Evolutionary conservation across 2,797 vertebrate species (phyloP).

Genomic region (Gambusia yucatana): DNA sequence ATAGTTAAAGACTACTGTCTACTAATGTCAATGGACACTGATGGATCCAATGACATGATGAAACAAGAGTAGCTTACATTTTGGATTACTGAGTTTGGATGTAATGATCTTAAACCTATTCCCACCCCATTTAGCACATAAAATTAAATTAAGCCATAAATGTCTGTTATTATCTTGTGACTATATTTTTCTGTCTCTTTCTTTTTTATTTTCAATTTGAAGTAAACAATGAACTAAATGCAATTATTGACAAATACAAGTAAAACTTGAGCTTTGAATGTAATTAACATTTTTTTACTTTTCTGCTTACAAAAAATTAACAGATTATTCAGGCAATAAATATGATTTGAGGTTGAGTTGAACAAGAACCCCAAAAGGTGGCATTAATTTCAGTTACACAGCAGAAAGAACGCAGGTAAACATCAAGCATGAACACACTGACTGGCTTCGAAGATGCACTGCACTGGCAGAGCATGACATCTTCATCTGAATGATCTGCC

Average conservation of each 20-base stretch:
- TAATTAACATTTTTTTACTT: background rate
- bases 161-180: too few relatives aligned
- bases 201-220: too few relatives aligned
- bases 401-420: background rate
- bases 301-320: background rate
- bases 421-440: background rate
- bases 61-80: background rate
- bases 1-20: background rate
- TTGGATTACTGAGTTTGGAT: too few relatives aligned
- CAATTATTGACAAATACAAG: background rate
- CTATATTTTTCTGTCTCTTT: too few relatives aligned
- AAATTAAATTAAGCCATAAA: too few relatives aligned
- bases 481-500: constrained; percentile 25
- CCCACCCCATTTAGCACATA: too few relatives aligned
- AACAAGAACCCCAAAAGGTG: background rate
- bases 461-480: background rate
- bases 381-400: background rate
- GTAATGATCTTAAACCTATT: too few relatives aligned
- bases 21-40: background rate
- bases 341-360: background rate
- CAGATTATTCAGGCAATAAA: background rate
- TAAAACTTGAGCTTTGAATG: background rate
- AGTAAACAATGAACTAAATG: background rate
- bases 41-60: background rate
- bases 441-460: background rate